Conservation (phyloP, 2,797 vertebrate genomes). For the Helostoma temminkii region DNA sequence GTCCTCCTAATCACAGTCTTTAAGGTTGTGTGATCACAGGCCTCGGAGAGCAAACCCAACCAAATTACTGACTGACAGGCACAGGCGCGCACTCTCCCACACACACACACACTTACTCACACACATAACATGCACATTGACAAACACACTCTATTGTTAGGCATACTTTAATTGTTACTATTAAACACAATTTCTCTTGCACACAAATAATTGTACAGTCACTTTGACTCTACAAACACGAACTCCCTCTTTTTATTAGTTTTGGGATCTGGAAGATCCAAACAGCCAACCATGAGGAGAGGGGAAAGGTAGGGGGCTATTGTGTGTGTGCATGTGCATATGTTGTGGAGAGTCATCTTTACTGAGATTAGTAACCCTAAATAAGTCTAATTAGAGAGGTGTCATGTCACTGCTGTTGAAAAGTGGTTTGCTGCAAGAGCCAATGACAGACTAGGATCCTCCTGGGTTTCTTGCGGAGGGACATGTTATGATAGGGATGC, state of each 20-base stretch:
- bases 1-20: slow-evolving; percentile 77
- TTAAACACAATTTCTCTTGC: not conserved
- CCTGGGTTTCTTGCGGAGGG: slow-evolving; percentile 63
- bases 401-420: slow-evolving; percentile 69
- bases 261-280: slow-evolving; percentile 36
- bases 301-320: slow-evolving; percentile 17
- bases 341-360: slow-evolving; percentile 65
- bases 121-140: slow-evolving; percentile 32
- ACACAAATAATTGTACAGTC: slow-evolving; percentile 1
- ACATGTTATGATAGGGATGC: slow-evolving; percentile 72
- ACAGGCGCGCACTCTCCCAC: slow-evolving; percentile 22
- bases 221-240: slow-evolving; percentile 22
- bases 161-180: slow-evolving; percentile 15
- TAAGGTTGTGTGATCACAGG: slow-evolving; percentile 78
- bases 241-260: slow-evolving; percentile 13
- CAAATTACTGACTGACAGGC: slow-evolving; percentile 53
- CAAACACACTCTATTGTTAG: slow-evolving; percentile 12
- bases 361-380: slow-evolving; percentile 74
- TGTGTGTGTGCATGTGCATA: slow-evolving; percentile 58
- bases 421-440: slow-evolving; percentile 57
- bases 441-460: slow-evolving; percentile 67
- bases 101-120: slow-evolving; percentile 27
- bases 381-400: slow-evolving; percentile 78
- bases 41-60: slow-evolving; percentile 48
- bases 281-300: slow-evolving; percentile 18